Conservation (phyloP, 2,888 invertebrate genomes). For the Ceramica pisi region DNA sequence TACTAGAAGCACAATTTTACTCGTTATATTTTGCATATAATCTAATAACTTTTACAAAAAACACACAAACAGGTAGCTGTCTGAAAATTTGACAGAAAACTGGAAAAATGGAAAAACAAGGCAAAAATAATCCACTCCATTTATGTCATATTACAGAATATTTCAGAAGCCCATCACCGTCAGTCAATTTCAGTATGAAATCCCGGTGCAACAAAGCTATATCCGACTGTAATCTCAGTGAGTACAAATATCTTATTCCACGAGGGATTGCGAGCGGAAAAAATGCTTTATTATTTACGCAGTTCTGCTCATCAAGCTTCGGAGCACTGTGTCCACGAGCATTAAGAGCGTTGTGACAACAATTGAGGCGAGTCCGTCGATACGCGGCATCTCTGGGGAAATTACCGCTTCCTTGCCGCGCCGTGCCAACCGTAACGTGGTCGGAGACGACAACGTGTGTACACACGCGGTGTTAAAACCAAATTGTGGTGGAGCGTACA, state of each 20-base stretch:
- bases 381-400: constrained; percentile 79
- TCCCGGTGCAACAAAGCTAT: constrained; percentile 39
- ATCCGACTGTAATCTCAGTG: constrained; percentile 49
- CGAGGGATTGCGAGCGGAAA: constrained; percentile 41
- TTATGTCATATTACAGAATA: constrained; percentile 18
- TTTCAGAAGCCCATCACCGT: constrained; percentile 15
- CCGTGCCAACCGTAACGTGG: constrained; percentile 67
- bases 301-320: constrained; percentile 52
- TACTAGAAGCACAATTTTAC: too few relatives aligned
- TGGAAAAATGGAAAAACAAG: background rate
- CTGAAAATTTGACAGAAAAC: background rate
- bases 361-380: constrained; percentile 76
- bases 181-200: constrained; percentile 37
- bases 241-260: constrained; percentile 48
- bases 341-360: constrained; percentile 67
- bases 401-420: constrained; percentile 76
- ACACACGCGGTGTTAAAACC: constrained; percentile 72
- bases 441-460: constrained; percentile 72
- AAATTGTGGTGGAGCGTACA: constrained; percentile 72
- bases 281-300: constrained; percentile 58
- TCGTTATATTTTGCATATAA: too few relatives aligned
- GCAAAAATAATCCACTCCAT: background rate
- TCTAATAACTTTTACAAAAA: too few relatives aligned
- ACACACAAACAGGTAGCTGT: too few relatives aligned
- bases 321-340: constrained; percentile 57